Evolutionary conservation across 2,888 invertebrate species (phyloP).

Genomic region (Chelonus formosanus): DNA sequence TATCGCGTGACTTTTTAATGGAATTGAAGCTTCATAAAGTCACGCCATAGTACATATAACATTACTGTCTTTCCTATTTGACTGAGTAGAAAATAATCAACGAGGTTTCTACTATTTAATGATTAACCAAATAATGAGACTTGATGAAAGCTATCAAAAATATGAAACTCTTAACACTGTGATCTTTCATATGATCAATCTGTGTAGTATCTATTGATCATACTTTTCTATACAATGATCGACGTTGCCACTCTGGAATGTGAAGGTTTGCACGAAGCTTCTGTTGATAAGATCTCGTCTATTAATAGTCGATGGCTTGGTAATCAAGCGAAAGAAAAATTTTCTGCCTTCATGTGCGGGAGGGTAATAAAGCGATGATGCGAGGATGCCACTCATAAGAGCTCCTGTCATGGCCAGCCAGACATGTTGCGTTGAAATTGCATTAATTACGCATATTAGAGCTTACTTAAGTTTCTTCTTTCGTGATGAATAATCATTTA

Average conservation of each 20-base stretch:
- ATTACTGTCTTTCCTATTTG: background rate
- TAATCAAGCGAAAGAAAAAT: slow-evolving; percentile 15
- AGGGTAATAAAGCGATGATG: slow-evolving; percentile 51
- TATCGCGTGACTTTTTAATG: slow-evolving; percentile 37
- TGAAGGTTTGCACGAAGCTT: slow-evolving; percentile 40
- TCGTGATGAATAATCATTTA: slow-evolving; percentile 10
- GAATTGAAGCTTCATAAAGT: slow-evolving; percentile 32
- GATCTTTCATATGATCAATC: no score
- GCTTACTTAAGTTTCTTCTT: slow-evolving; percentile 35
- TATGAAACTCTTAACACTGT: no score
- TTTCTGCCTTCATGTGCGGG: slow-evolving; percentile 33
- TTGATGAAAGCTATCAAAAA: no score
- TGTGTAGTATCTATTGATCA: no score
- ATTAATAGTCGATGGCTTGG: slow-evolving; percentile 46
- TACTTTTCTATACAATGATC: background rate
- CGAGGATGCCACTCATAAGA: slow-evolving; percentile 43
- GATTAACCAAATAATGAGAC: no score
- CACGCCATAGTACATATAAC: slow-evolving; percentile 24
- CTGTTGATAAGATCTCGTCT: slow-evolving; percentile 44
- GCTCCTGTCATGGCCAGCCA: slow-evolving; percentile 41
- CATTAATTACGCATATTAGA: slow-evolving; percentile 57
- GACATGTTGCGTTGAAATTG: slow-evolving; percentile 46
- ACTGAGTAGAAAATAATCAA: no score
- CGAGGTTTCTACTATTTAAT: no score
- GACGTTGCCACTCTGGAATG: slow-evolving; percentile 33